Evolutionary conservation across 2,113 vertebrate species (phyloP).

Genomic region (Chloropsis hardwickii): DNA sequence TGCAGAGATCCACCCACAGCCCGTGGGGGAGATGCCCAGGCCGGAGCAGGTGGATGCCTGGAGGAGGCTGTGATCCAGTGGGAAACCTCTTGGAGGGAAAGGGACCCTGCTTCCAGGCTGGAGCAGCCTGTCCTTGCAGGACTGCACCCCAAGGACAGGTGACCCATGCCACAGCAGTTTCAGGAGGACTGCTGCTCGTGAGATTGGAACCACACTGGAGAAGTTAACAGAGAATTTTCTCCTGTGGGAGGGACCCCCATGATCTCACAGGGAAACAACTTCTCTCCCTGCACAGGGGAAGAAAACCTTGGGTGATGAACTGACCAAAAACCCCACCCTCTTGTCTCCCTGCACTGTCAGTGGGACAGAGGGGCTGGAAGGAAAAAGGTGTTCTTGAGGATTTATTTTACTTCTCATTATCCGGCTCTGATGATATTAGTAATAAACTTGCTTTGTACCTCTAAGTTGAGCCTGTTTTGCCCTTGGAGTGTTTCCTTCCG

Average conservation of each 20-base stretch:
- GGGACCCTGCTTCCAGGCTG: neutral
- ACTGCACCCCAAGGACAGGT: neutral
- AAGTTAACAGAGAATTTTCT: neutral
- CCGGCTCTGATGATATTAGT: neutral
- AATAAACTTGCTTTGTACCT: neutral
- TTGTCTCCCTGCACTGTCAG: accelerated
- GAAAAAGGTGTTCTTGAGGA: neutral
- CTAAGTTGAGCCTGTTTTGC: neutral
- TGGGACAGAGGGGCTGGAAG: neutral
- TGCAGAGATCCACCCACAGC: neutral
- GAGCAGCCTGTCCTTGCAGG: neutral
- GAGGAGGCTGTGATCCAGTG: neutral
- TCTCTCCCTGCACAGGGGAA: neutral
- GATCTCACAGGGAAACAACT: neutral
- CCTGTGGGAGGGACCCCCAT: neutral
- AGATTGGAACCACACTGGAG: neutral
- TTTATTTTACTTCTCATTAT: neutral
- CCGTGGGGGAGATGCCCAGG: too few species aligned
- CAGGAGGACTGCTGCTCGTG: neutral
- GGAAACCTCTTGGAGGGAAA: accelerated
- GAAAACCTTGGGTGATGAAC: accelerated
- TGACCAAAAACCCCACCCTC: neutral
- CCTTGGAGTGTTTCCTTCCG: accelerated
- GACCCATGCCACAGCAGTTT: accelerated
- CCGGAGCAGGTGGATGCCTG: accelerated